Base-by-base conservation (phyloP, 2,888 invertebrate species). In the Melanostoma scalare region DNA sequence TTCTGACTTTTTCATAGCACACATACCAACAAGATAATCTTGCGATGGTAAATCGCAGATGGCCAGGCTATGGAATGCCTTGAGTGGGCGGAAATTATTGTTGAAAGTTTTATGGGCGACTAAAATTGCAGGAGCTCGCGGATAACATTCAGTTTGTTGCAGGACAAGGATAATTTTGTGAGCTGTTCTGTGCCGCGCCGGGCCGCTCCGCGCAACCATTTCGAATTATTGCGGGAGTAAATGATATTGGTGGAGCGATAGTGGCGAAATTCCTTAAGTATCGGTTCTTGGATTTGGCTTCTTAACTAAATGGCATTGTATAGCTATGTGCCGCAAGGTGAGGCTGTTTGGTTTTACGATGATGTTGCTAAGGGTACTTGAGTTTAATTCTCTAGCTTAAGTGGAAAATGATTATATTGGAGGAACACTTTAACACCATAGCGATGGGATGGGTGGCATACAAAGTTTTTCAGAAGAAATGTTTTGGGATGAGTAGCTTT, bases 31-130 rank as follows among this genome's bases (percentile, higher is more conserved):
- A 48, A 71, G 63, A 77, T 81, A 76, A 72, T 81, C 72, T n/a
- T 65, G 53, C 33, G 38, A 42, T 58, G 61, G 55, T 44, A 10
- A 61, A 81, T 76, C 77, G 53, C 82, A 82, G 77, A 77, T 76
- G 71, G 76, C 68, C 53, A n/a, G 42, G 40, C 58, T 9, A 55
- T 3, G 46, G 74, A 75, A 84, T 79, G 84, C 84, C 71, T 74
- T 53, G 71, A 79, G 78, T 84, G 79, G 84, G 79, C 67, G 84
- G 84, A 71, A 84, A 71, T 75, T 79, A 84, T 20, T 84, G 79
- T 71, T 84, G 84, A 84, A 79, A 84, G 84, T 79, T 84, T 84
- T 84, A 84, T 75, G 71, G 48, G 69, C 79, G 74, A 78, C 78
- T 65, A 36, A 78, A 84, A 84, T 84, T 79, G 78, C 78, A 84